These are phyloP conservation scores for Spilarctia lutea DNA, from an alignment of 2,888 invertebrate species.

Conservation along the genomic window DNA sequence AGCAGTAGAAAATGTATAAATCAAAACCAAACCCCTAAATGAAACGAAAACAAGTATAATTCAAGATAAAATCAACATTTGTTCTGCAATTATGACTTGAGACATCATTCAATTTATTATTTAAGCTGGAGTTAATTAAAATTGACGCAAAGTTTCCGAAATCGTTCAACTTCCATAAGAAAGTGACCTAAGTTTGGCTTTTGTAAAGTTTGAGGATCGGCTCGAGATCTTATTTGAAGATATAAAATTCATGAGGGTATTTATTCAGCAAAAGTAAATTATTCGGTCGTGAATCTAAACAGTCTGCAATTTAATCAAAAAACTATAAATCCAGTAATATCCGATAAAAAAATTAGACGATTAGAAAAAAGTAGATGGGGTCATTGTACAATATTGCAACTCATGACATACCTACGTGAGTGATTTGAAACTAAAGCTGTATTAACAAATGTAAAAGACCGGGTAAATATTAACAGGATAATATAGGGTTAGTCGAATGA, in stretches of 20 bases:
- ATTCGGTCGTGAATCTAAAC: neutral
- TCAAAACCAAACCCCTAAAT: neutral
- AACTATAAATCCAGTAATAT: neutral
- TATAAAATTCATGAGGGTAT: constrained; percentile 41
- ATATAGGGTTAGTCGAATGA: too few species aligned
- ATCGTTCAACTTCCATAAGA: constrained; percentile 42
- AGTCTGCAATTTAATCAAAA: neutral
- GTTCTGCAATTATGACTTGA: constrained; percentile 27
- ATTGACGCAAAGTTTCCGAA: constrained; percentile 33
- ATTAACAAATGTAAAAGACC: too few species aligned
- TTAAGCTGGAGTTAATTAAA: constrained; percentile 41
- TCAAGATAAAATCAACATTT: constrained; percentile 13
- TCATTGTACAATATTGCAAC: neutral
- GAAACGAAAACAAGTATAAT: neutral
- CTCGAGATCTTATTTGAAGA: constrained; percentile 29
- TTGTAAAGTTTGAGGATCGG: constrained; percentile 35
- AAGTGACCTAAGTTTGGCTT: constrained; percentile 40
- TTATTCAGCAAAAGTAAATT: constrained; percentile 28
- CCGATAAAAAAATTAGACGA: neutral
- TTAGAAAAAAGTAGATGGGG: neutral
- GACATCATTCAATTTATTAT: constrained; percentile 32
- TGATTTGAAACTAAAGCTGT: too few species aligned
- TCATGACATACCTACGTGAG: too few species aligned
- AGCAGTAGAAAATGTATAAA: too few species aligned
- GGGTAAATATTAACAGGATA: too few species aligned